phyloP scores from a whole-genome alignment of 2,888 invertebrate species.

The Watsonalla cultraria region DNA sequence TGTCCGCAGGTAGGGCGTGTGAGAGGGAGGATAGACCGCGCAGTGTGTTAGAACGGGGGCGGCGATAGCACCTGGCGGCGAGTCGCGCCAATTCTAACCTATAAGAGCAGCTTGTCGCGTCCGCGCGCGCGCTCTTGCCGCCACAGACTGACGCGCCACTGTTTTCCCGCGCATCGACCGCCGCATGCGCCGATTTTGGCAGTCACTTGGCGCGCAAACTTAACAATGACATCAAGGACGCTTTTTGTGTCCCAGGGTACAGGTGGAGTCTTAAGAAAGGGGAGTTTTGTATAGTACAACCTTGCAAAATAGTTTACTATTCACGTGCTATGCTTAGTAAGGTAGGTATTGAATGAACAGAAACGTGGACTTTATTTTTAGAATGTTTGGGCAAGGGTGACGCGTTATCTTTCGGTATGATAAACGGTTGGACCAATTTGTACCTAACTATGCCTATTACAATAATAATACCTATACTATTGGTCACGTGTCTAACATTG shows the following conservation, averaged over 20 bases:
- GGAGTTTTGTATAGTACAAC: constrained; percentile 31
- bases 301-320: constrained; percentile 12
- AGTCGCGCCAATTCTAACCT: constrained; percentile 76
- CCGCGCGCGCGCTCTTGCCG: constrained; percentile 54
- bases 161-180: constrained; percentile 61
- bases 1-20: constrained; percentile 57
- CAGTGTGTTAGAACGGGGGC: constrained; percentile 52
- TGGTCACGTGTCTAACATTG: constrained; percentile 4
- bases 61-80: constrained; percentile 65
- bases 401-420: constrained; percentile 38
- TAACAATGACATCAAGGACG: constrained; percentile 72
- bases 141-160: constrained; percentile 46
- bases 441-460: background rate
- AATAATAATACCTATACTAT: background rate
- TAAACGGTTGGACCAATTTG: constrained; percentile 23
- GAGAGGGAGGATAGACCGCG: constrained; percentile 41
- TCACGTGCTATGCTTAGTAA: constrained; percentile 6
- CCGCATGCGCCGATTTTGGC: constrained; percentile 67
- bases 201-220: constrained; percentile 75
- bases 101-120: constrained; percentile 39
- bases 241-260: constrained; percentile 66
- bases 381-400: constrained; percentile 8
- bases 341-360: background rate
- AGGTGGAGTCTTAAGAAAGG: constrained; percentile 63
- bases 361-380: constrained; percentile 14